These are phyloP conservation scores for Pteria penguin DNA, from an alignment of 2,888 invertebrate species.

Conservation along the genomic window DNA sequence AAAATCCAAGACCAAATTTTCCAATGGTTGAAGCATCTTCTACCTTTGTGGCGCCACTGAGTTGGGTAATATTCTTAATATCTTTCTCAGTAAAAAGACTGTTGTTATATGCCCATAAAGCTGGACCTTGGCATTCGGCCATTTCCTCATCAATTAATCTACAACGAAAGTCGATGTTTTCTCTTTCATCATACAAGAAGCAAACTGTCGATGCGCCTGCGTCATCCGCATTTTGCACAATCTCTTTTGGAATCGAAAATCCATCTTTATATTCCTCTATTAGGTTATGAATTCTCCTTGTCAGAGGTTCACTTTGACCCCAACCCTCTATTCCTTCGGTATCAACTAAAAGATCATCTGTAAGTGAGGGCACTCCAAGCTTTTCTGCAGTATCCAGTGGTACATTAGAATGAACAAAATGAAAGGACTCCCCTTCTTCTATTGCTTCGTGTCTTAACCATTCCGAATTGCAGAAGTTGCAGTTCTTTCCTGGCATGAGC, in stretches of 20 bases:
- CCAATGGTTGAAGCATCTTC: conserved; percentile 72
- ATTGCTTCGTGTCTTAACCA: conserved; percentile 37
- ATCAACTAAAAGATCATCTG: conserved; percentile 59
- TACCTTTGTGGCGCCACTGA: conserved; percentile 75
- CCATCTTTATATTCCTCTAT: conserved; percentile 72
- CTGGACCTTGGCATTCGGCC: conserved; percentile 76
- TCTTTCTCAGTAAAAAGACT: conserved; percentile 74
- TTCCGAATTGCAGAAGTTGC: conserved; percentile 46
- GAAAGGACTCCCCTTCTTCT: conserved; percentile 49
- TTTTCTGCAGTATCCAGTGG: conserved; percentile 59
- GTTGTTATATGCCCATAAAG: conserved; percentile 77
- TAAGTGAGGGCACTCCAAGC: conserved; percentile 65
- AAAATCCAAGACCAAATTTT: conserved; percentile 77
- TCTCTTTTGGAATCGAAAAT: conserved; percentile 70
- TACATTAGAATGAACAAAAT: conserved; percentile 61
- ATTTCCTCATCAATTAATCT: conserved; percentile 69
- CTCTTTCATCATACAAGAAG: conserved; percentile 73
- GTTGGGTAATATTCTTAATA: conserved; percentile 72
- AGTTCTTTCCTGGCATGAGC: conserved; percentile 33
- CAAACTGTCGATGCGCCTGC: conserved; percentile 65
- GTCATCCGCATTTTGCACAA: conserved; percentile 76
- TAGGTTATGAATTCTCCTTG: conserved; percentile 61
- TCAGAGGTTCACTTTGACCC: conserved; percentile 72
- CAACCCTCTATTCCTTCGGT: conserved; percentile 56
- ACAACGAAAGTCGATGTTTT: conserved; percentile 59